Percentiles rank a stretch among this genome's conserved stretches.
Evolutionary conservation across 2,888 invertebrate species (phyloP).

Genomic region (Acrocera orbiculus): DNA sequence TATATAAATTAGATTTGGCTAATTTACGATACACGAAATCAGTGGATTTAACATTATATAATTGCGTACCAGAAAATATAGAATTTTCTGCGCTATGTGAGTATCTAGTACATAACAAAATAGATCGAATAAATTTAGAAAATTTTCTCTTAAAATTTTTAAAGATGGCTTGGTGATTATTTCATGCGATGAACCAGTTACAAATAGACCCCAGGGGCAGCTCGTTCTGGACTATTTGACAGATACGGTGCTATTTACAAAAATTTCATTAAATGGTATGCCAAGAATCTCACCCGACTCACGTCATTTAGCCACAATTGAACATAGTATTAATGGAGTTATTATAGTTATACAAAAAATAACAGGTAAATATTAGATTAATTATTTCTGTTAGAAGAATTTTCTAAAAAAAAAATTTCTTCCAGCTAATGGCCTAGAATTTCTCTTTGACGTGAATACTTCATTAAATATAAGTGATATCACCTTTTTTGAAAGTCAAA

Average conservation of each 20-base stretch:
- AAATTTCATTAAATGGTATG: constrained; percentile 42
- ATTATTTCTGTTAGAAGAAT: not conserved
- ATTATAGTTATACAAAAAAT: constrained; percentile 47
- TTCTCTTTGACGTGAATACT: constrained; percentile 56
- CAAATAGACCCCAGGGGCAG: constrained; percentile 44
- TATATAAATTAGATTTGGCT: constrained; percentile 53
- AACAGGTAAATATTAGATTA: constrained; percentile 32
- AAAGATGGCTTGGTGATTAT: constrained; percentile 53
- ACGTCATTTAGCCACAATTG: constrained; percentile 47
- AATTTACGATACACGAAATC: constrained; percentile 53
- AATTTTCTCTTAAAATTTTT: constrained; percentile 11
- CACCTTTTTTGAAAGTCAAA: constrained; percentile 53
- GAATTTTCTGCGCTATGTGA: constrained; percentile 56
- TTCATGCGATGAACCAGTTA: constrained; percentile 50
- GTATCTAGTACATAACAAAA: constrained; percentile 18
- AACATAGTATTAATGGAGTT: constrained; percentile 34
- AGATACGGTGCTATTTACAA: constrained; percentile 46
- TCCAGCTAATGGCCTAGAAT: constrained; percentile 44
- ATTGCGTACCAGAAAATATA: constrained; percentile 51
- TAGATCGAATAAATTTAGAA: constrained; percentile 3
- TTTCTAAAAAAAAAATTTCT: constrained; percentile 10
- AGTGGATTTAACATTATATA: constrained; percentile 51
- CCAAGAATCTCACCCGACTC: constrained; percentile 55
- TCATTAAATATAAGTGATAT: constrained; percentile 53
- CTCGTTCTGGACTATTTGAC: constrained; percentile 53